Percentiles rank a stretch among this genome's conserved stretches.
Conservation (phyloP, 2,888 invertebrate genomes). For the Microctonus hyperodae region DNA sequence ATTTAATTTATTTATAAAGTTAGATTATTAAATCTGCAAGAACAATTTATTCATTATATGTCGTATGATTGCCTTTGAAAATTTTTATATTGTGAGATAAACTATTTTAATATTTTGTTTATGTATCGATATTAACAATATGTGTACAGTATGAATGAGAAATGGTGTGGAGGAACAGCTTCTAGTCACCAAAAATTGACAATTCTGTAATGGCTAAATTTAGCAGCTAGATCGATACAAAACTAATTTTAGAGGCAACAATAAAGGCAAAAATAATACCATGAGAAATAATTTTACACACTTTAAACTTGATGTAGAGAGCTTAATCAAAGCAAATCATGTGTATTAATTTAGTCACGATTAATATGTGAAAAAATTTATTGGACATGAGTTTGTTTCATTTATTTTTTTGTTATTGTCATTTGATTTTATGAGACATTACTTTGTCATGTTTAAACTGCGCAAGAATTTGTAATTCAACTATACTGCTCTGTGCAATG, state of each 20-base stretch:
- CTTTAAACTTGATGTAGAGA: neutral
- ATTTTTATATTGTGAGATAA: neutral
- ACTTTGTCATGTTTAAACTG: neutral
- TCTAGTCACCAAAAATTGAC: neutral
- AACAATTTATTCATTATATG: neutral
- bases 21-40: too few species aligned
- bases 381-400: neutral
- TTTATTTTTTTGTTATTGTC: neutral
- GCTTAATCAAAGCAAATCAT: neutral
- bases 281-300: neutral
- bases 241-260: neutral
- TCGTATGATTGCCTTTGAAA: neutral
- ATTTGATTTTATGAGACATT: neutral
- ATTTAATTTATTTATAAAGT: too few species aligned
- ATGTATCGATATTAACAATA: neutral
- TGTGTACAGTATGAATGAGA: neutral
- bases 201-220: neutral
- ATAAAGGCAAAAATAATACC: neutral
- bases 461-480: neutral
- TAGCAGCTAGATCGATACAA: slow-evolving; percentile 1
- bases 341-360: neutral
- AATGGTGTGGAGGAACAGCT: slow-evolving; percentile 1
- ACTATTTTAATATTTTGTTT: neutral
- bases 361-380: neutral
- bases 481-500: neutral